phyloP scores from a whole-genome alignment of 2,888 invertebrate genomes.

The Scaptomyza caliginosa region DNA sequence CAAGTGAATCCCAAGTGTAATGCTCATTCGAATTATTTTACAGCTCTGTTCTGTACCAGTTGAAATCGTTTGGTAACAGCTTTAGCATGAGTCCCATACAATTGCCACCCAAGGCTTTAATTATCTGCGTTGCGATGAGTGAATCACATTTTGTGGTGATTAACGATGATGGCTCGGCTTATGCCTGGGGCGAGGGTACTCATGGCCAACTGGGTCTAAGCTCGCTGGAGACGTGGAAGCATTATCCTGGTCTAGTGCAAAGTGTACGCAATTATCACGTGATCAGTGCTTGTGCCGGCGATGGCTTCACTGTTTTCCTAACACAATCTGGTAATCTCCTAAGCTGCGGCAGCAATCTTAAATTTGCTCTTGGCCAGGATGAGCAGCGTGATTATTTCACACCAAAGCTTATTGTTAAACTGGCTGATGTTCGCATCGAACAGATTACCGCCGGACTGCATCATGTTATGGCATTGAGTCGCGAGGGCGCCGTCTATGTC shows the following conservation, averaged over 20 bases:
- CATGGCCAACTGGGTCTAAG: conserved; percentile 88
- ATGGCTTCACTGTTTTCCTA: conserved; percentile 88
- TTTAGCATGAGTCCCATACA: conserved; percentile 85
- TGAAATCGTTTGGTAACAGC: conserved; percentile 85
- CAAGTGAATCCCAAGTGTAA: no score
- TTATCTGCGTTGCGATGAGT: conserved; percentile 86
- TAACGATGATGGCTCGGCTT: conserved; percentile 87
- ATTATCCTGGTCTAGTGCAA: conserved; percentile 86
- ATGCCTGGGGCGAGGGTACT: conserved; percentile 88
- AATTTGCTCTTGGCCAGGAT: conserved; percentile 88
- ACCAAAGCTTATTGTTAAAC: conserved; percentile 86
- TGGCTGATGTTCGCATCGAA: conserved; percentile 86
- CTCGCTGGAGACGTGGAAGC: conserved; percentile 84
- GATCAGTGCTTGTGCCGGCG: conserved; percentile 86
- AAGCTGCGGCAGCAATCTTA: conserved; percentile 88
- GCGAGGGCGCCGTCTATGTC: conserved; percentile 87
- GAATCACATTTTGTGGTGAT: conserved; percentile 86
- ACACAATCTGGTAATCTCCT: conserved; percentile 88
- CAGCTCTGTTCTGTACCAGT: conserved; percentile 86
- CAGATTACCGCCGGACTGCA: conserved; percentile 87
- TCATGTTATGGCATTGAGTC: conserved; percentile 87
- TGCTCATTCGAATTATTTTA: no score
- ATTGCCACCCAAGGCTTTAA: conserved; percentile 85
- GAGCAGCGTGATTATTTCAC: conserved; percentile 85
- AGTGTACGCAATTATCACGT: conserved; percentile 87